Base-by-base conservation (phyloP, 2,888 invertebrate species). In the Apamea epomidion region DNA sequence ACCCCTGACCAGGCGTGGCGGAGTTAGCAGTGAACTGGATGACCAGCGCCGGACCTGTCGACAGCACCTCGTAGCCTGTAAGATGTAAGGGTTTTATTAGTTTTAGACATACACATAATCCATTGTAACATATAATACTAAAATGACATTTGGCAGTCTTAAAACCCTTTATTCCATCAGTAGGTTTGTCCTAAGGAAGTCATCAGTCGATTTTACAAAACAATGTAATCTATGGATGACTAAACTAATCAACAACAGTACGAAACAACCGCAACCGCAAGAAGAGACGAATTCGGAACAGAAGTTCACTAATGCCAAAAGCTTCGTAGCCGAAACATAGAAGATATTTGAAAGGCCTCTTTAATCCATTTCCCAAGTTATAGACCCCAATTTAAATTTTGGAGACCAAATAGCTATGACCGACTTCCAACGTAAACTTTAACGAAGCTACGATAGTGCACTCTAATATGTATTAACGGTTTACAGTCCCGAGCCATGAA, bases 11-110 rank as follows among this genome's bases (percentile, higher is more conserved):
- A 0, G 98, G 98, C 93, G 97, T 97, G 81, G 98, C 98, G 0
- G 98, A 98, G 95, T 98, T 98, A 79, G 98, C 98, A 67, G 98
- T 98, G 95, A 99, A 99, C 96, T 99, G 98, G 89, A 99, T 97
- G 92, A 98, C 98, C 80, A 99, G 97, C 90, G 98, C 98, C 18
- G 98, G 97, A 7, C 98, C 98, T n/a, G 98, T 98, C 74, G 99
- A 99, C 85, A 98, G 97, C 85, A 99, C 97, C 93, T 98, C 98
- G 88, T 98, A 98, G 90, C 98, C 98, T 94, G 94, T 3, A 90
- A 89, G 18, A 42, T 67, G 7, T 18, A 60, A 58, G 62, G 14
- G 10, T 60, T n/a, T 58, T 14, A 75, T 76, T 67, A 73, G 62
- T 65, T 32, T 1, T 71, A 54, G 14, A 25, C 8, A 58, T 16